These are phyloP conservation scores for Orthonyx spaldingii DNA, from an alignment of 2,113 vertebrate genomes.

Conservation along the genomic window DNA sequence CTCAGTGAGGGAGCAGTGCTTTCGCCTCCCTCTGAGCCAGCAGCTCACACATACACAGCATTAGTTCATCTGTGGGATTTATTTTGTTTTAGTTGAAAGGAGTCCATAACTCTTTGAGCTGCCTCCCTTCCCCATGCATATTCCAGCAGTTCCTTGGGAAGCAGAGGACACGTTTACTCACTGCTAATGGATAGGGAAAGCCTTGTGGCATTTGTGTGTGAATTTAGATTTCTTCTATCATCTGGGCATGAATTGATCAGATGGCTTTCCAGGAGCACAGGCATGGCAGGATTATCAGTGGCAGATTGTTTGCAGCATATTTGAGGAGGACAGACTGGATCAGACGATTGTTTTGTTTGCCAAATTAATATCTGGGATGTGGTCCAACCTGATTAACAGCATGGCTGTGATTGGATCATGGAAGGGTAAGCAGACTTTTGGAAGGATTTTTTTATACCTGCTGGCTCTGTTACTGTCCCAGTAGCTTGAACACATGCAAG, in stretches of 20 bases:
- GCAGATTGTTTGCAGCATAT: slow-evolving; percentile 2
- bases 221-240: accelerated
- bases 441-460: neutral
- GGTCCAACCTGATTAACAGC: slow-evolving; percentile 15
- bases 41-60: accelerated
- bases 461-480: neutral
- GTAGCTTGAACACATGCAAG: neutral
- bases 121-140: neutral
- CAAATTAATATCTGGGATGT: slow-evolving; percentile 43
- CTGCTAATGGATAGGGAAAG: neutral
- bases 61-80: accelerated
- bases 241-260: neutral
- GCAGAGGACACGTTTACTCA: neutral
- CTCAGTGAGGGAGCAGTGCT: neutral
- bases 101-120: neutral
- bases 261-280: neutral
- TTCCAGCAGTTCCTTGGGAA: neutral
- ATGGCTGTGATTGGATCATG: neutral
- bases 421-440: slow-evolving; percentile 21
- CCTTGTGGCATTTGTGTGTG: accelerated
- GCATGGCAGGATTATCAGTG: neutral
- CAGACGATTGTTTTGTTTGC: neutral
- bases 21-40: neutral
- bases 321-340: neutral
- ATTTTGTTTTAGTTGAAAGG: neutral